Base-by-base conservation (phyloP, 2,113 vertebrate species). In the Microtus richardsoni region DNA sequence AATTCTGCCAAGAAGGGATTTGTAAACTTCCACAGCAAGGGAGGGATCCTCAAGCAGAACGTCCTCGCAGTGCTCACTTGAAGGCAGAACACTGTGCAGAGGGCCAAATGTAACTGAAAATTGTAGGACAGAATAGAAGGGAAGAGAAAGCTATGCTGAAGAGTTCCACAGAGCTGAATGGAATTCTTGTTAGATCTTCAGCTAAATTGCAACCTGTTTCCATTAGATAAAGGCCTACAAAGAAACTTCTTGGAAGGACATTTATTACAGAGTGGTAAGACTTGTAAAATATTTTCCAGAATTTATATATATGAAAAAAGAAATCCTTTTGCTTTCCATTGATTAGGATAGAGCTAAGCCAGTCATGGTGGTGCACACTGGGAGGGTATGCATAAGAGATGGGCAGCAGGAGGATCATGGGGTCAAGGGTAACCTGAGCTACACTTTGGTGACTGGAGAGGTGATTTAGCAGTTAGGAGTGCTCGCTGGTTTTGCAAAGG, bases 1-100 rank as follows among this genome's bases (percentile, higher is more conserved):
- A 80, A 80, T 92, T 88, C 41, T 90, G 70, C 85, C 94, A 92
- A 64, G 64, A 97, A 95, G 70, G 74, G 78, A 94, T 91, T 64
- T 62, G 33, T 26, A 82, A 93, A 79, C 47, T 17, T 95, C n/a
- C 28, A 39, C 54, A 54, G 60, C 73, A 60, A 74, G 17, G 26
- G 88, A 44, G 7, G 19, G 14, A 66, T 92, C 58, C 11, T 95
- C n/a, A 89, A 96, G 74, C 54, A 83, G 60, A 96, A 49, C 26
- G 79, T 52, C 5, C 12, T 0, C 60, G 22, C 36, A 21, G 49
- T 79, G 85, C 79, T 88, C 36, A 83, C 21, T 5, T 83, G 52
- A 84, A 93, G 26, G 89, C 36, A 64, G 86, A 58, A 64, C 36
- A 83, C 44, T 58, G 21, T 79, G 89, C 49, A 95, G 47, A 71